Base-by-base conservation (phyloP, 2,113 vertebrate genomes). In the Gasterosteus aculeatus region DNA sequence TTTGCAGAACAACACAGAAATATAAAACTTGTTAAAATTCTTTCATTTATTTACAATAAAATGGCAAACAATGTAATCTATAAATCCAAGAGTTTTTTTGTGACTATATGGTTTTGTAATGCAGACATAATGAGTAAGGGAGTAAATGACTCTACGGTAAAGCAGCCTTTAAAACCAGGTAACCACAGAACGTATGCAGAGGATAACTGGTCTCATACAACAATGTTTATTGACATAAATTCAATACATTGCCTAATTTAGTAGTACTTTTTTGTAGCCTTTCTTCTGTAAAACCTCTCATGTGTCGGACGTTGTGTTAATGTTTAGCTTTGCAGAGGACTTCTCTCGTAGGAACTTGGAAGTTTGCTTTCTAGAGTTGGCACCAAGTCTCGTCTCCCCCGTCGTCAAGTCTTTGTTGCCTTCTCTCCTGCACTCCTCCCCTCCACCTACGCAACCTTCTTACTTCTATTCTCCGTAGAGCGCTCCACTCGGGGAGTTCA, bases 401-500 rank as follows among this genome's bases (percentile, higher is more conserved):
- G 60, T 83, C 73, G 66, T 75, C 65, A 61, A 71, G 29, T 75
- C 66, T 77, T 69, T 75, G 65, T 49, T 65, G 53, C 31, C 44
- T 57, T 64, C 61, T 75, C 73, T 60, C 69, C 47, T 60, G 7
- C 74, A 57, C 61, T 73, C 65, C 59, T 58, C 44, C 63, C 59
- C 19, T 54, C 80, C 80, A 73, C 75, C 80, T 78, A 83, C 81
- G 72, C 75, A 69, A 4, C 66, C 78, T 74, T 75, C 78, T 76
- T 77, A 70, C 72, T 59, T 78, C 72, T 60, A 58, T 71, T 80
- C 67, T 86, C 70, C 69, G 73, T 49, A 71, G 70, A 85, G 10
- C 76, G 69, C 22, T 61, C 58, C 87, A 77, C 86, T 88, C 26
- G 58, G 86, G 87, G 88, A 85, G 88, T 91, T 91, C 80, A 90